Evolutionary conservation across 2,888 invertebrate genomes (phyloP).

Genomic region (Corythucha ciliata): DNA sequence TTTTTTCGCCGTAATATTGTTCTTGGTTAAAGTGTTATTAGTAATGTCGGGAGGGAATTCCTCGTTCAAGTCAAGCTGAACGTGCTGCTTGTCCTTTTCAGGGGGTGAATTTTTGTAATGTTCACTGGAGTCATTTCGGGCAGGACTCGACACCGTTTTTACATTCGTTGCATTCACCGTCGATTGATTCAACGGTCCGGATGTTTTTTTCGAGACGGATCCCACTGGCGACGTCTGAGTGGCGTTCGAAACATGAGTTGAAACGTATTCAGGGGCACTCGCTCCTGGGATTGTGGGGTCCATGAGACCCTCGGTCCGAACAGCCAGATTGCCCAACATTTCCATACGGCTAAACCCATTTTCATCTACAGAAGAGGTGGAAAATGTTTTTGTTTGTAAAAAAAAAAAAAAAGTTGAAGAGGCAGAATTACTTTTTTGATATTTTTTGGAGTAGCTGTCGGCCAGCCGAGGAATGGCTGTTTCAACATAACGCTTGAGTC

Average conservation of each 20-base stretch:
- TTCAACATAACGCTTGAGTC: slow-evolving; percentile 22
- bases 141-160: too few relatives aligned
- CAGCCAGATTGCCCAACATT: slow-evolving; percentile 19
- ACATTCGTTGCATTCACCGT: too few relatives aligned
- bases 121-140: too few relatives aligned
- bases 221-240: neutral
- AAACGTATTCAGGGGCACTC: neutral
- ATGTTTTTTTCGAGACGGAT: neutral
- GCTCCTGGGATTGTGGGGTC: neutral
- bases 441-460: slow-evolving; percentile 19
- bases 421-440: slow-evolving; percentile 9
- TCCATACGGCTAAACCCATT: slow-evolving; percentile 13
- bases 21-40: slow-evolving; percentile 43
- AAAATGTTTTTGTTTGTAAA: neutral
- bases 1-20: slow-evolving; percentile 43
- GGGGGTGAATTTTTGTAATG: neutral
- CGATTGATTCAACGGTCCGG: neutral
- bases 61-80: too few relatives aligned
- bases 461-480: slow-evolving; percentile 21
- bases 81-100: neutral
- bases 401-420: neutral
- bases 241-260: too few relatives aligned
- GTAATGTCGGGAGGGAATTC: slow-evolving; percentile 38
- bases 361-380: neutral
- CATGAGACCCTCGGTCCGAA: slow-evolving; percentile 1